phyloP scores from a whole-genome alignment of 2,797 vertebrate genomes.

The Galago senegalensis region DNA sequence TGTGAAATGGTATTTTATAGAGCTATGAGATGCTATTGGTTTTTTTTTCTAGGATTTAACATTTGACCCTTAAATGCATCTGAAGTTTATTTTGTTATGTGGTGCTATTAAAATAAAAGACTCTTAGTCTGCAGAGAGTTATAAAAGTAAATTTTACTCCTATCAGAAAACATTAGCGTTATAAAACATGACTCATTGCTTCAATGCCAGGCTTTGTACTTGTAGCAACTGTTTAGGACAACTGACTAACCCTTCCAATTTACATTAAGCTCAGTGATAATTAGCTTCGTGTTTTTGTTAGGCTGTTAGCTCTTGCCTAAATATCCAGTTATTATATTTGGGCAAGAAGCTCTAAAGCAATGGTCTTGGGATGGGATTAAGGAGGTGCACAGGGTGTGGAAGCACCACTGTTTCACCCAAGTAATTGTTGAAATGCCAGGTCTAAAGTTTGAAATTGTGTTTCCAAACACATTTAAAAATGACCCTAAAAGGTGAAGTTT shows the following conservation, averaged over 20 bases:
- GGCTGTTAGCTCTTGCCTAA: background rate
- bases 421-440: background rate
- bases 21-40: background rate
- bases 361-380: background rate
- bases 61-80: background rate
- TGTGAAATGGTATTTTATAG: background rate
- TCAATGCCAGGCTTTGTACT: background rate
- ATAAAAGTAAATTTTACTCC: slow-evolving; percentile 43
- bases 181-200: slow-evolving; percentile 57
- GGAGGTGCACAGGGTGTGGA: background rate
- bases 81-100: slow-evolving; percentile 20
- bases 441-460: slow-evolving; percentile 23
- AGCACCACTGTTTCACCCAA: background rate
- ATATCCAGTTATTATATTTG: background rate
- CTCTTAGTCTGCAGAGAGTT: slow-evolving; percentile 34
- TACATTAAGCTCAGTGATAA: slow-evolving; percentile 27
- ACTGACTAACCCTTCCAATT: slow-evolving; percentile 27
- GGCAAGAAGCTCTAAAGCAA: background rate
- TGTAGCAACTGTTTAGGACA: slow-evolving; percentile 17
- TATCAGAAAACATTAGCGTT: slow-evolving; percentile 50
- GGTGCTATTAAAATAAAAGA: background rate
- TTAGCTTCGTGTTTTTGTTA: slow-evolving; percentile 34
- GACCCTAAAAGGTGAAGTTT: background rate
- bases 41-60: background rate
- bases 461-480: slow-evolving; percentile 48